Conservation (phyloP, 2,113 vertebrate species). For the Turnix velox region DNA sequence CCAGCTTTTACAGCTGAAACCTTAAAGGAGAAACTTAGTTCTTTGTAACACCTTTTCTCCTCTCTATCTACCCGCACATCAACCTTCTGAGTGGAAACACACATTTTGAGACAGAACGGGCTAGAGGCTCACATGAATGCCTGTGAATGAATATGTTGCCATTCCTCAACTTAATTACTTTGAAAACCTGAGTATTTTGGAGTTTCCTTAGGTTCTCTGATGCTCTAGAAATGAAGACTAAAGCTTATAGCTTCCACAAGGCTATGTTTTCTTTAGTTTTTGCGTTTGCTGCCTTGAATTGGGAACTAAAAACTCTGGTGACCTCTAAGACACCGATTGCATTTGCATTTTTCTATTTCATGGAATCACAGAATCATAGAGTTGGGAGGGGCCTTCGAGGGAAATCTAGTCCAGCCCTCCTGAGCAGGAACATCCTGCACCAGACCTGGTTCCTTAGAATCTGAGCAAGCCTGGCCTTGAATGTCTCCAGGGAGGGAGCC, state of each 20-base stretch:
- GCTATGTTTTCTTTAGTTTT: not conserved
- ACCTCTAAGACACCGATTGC: not conserved
- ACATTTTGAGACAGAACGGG: not conserved
- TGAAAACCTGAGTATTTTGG: not conserved
- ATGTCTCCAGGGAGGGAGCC: too few species aligned
- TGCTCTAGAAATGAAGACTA: not conserved
- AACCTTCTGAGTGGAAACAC: not conserved
- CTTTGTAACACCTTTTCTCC: not conserved
- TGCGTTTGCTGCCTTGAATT: not conserved
- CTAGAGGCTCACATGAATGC: not conserved
- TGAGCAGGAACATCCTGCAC: too few species aligned
- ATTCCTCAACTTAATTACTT: not conserved
- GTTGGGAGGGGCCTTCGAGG: too few species aligned
- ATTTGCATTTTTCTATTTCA: too few species aligned
- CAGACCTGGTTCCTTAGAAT: too few species aligned
- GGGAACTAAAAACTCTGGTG: not conserved
- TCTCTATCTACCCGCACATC: rapidly evolving
- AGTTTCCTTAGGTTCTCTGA: not conserved
- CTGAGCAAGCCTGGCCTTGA: too few species aligned
- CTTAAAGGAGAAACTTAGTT: not conserved
- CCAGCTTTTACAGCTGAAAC: not conserved
- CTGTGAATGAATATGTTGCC: not conserved
- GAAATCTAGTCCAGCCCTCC: too few species aligned
- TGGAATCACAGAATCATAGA: too few species aligned
- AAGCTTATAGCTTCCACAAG: not conserved